Base-by-base conservation (phyloP, 2,113 vertebrate species). In the Danionella cerebrum region DNA sequence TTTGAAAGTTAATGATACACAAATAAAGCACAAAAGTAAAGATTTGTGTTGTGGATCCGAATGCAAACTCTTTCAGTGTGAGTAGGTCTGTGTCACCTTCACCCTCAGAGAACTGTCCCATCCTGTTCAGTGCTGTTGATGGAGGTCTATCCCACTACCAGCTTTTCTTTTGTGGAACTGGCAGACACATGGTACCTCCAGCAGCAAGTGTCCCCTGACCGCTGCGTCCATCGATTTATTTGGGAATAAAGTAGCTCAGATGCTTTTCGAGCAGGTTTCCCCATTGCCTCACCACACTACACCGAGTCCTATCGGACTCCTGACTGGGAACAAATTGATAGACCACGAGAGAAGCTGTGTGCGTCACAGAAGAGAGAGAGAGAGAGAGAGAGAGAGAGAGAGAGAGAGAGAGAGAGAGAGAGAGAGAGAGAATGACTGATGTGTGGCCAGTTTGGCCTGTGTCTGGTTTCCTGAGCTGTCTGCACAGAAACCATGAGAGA, bases 321-420 rank as follows among this genome's bases (percentile, higher is more conserved):
- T 73, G 57, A 76, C 70, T 42, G 67, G 33, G 75, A 70, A 79
- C 62, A 76, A 76, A 74, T 65, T 63, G 76, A 80, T 48, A 13
- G 62, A 72, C 64, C 75, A 70, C 69, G 74, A 75, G 64, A 72
- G 64, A 62, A 71, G 21, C 53, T 24, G 24, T 63, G 27, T 19
- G 52, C 29, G 11, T 12, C 6, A 31, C 70, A 72, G 52, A 25
- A 19, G 57, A 69, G 73, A 65, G 45, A 41, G 70, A 71, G 68
- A 70, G 64, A 41, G 65, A 69, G 62, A 72, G 66, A 77, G 72
- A 69, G 74, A 75, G 64, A 72, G 64, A 62, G 72, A 22, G 54
- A 29, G 24, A 67, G 27, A 24, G 52, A 38, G 11, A 8, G 8
- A 31, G 71, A 72, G 52, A 25, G 57, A 19, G 57, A 69, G 73